Conservation (phyloP, 2,797 vertebrate species). For the Halcyon chelicuti region DNA sequence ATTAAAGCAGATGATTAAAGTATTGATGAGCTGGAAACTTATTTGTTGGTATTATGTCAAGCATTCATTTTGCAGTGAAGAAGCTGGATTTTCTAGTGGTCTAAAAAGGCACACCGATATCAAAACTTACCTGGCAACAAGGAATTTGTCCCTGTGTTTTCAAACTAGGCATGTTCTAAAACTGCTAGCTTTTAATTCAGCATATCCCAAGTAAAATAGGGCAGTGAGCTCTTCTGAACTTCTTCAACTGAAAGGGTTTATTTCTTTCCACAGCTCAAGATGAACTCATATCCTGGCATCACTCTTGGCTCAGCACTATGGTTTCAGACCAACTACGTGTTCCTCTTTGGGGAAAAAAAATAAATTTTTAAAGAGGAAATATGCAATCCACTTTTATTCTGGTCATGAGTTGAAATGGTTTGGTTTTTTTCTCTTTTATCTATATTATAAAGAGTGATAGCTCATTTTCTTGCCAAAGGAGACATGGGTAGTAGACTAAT, state of each 20-base stretch:
- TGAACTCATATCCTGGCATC: not conserved
- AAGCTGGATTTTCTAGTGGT: not conserved
- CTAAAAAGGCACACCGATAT: not conserved
- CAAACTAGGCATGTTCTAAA: not conserved
- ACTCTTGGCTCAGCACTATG: not conserved
- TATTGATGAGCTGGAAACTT: not conserved
- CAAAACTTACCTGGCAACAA: not conserved
- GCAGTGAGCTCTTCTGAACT: not conserved
- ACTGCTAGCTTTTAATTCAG: not conserved
- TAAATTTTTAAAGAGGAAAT: not conserved
- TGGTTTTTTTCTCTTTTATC: not conserved
- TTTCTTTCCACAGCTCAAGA: not conserved
- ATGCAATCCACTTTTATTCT: not conserved
- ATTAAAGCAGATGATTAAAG: not conserved
- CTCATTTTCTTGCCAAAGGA: not conserved
- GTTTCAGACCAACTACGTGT: not conserved
- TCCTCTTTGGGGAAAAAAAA: rapidly evolving
- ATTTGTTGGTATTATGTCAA: not conserved
- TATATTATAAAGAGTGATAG: not conserved
- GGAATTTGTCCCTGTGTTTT: not conserved
- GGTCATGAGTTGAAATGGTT: not conserved
- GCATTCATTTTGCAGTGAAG: not conserved
- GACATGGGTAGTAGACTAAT: not conserved
- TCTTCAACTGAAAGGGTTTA: not conserved
- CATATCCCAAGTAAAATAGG: not conserved